A percentile compares a stretch with the other conserved stretches of the same genome.
Conservation (phyloP, 2,113 vertebrate genomes). For the Accipiter cooperii region DNA sequence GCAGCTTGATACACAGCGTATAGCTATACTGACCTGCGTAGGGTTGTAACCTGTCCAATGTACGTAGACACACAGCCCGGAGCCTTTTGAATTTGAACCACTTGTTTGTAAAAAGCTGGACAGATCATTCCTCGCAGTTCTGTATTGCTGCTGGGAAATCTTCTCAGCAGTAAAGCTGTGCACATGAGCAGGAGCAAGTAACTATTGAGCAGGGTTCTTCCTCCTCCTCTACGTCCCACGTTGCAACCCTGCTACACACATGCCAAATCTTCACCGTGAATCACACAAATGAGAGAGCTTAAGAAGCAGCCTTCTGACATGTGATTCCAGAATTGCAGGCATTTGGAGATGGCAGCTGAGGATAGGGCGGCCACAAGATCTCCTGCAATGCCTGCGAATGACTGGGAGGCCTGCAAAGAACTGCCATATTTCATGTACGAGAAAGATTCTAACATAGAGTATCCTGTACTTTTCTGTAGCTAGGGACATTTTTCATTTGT, state of each 20-base stretch:
- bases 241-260: neutral
- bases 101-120: neutral
- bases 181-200: neutral
- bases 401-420: neutral
- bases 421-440: neutral
- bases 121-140: neutral
- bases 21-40: neutral
- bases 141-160: neutral
- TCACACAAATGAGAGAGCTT: neutral
- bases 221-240: neutral
- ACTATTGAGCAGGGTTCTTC: neutral
- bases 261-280: rapidly evolving
- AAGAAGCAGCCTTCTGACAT: neutral
- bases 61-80: neutral
- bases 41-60: neutral
- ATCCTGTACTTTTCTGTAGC: neutral
- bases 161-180: neutral
- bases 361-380: neutral
- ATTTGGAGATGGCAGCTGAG: neutral
- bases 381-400: neutral
- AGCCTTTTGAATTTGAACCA: neutral
- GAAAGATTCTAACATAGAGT: neutral
- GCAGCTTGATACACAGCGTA: neutral
- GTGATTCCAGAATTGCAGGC: neutral
- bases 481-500: neutral